Base-by-base conservation (phyloP, 2,113 vertebrate species). In the Bos taurus region DNA sequence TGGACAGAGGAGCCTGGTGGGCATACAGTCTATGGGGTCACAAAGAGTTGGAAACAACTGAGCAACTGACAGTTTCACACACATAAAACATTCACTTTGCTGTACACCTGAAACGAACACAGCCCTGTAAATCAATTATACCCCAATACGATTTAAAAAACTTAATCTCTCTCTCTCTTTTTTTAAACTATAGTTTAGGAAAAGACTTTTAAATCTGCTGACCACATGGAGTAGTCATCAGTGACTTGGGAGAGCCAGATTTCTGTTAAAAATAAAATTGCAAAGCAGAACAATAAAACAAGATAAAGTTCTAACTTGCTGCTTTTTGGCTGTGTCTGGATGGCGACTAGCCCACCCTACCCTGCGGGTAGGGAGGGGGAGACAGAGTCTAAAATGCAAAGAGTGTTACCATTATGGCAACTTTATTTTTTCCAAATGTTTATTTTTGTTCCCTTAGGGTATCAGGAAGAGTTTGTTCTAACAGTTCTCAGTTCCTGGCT, bases 381-480 rank as follows among this genome's bases (percentile, higher is more conserved):
- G 28, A 36, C 57, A 90, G 60, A 78, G 50, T 89, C 78, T 19
- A 87, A 81, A 94, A 96, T 56, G 28, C 43, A 52, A 96, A 92
- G 7, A 85, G 36, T 88, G 36, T 83, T 60, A 87, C 48, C 40
- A 60, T 80, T 67, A 88, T 78, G 82, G 78, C 56, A 88, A 91
- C 52, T 90, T 97, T 84, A 86, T 60, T 93, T 82, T 88, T 88
- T 90, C 88, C 95, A 96, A 91, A 91, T 50, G 50, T 91, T 93
- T 98, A 43, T 94, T 98, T 97, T 95, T 96, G n/a, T 67, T 90
- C 95, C 87, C 89, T 97, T 80, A 67, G 95, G 77, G 88, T 71
- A 96, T 91, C 56, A 52, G 48, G 94, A 97, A 97, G 88, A 97
- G 17, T 25, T 0, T 86, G 85, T 97, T 97, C 96, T 59, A 90